Base-by-base conservation (phyloP, 2,113 vertebrate genomes). In the Nettapus auritus region DNA sequence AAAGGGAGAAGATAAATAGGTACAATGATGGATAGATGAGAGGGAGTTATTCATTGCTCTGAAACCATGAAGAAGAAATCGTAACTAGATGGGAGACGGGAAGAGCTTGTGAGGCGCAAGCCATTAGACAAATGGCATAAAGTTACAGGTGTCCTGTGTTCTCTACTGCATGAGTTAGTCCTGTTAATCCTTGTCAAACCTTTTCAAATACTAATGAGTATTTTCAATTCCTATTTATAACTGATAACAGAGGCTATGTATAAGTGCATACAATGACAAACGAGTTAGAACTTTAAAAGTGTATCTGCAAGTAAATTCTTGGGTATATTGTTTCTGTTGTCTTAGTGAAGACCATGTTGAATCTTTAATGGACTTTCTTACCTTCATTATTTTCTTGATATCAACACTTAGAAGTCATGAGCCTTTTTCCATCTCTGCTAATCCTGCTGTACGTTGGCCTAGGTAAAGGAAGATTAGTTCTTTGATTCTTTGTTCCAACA, bases 251-350 rank as follows among this genome's bases (percentile, higher is more conserved):
- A 64, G 29, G 29, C 29, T 77, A 13, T 93, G 38, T 52, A 63
- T 64, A 63, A 68, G 38, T n/a, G 42, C 25, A 25, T 46, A 25
- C 9, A 11, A 21, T 33, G 38, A 60, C 21, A 86, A 46, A 77
- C 36, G 19, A 52, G 25, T 69, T 46, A 57, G 21, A 8, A n/a
- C 15, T 90, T 2, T 55, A 9, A 66, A 48, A 12, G 7, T 48
- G 26, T 7, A 70, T 63, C 28, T 40, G 31, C 52, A 19, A 26
- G 21, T 5, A 33, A 88, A 26, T 12, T 8, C 11, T 38, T 67
- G 7, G 2, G 33, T 62, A 48, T 52, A 3, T 11, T 0, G 0
- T 1, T 11, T 64, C 48, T 31, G 6, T 29, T 84, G 15, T 38
- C 86, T 86, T 55, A 68, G 31, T 84, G 76, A 88, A 40, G 80